Evolutionary conservation across 2,797 vertebrate genomes (phyloP).

Genomic region (Cirrhinus molitorella): DNA sequence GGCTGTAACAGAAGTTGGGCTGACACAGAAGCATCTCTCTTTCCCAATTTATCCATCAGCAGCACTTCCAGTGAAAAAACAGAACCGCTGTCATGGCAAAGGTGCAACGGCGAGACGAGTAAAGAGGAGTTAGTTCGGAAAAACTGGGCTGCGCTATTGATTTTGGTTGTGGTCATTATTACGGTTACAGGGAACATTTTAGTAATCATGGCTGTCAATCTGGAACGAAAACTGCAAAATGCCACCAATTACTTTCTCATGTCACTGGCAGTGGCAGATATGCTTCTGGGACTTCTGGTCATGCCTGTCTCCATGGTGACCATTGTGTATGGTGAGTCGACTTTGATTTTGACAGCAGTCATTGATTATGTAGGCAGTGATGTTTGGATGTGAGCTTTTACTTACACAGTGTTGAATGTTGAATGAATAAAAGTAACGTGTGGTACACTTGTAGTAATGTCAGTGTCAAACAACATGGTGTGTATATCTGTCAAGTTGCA

Average conservation of each 20-base stretch:
- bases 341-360: slow-evolving; percentile 18
- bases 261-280: slow-evolving; percentile 96
- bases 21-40: slow-evolving; percentile 63
- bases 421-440: slow-evolving; percentile 2
- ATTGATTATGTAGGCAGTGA: slow-evolving; percentile 16
- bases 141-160: slow-evolving; percentile 93
- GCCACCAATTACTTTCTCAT: slow-evolving; percentile 98
- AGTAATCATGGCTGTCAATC: slow-evolving; percentile 94
- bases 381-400: slow-evolving; percentile 15
- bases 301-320: slow-evolving; percentile 98
- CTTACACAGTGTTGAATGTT: background rate
- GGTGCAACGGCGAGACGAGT: slow-evolving; percentile 16
- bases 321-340: slow-evolving; percentile 91
- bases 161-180: slow-evolving; percentile 85
- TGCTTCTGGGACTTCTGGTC: slow-evolving; percentile 94
- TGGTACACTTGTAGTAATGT: background rate
- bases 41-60: slow-evolving; percentile 69
- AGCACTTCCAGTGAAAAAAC: slow-evolving; percentile 61
- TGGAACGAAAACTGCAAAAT: slow-evolving; percentile 97
- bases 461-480: background rate
- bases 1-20: slow-evolving; percentile 72
- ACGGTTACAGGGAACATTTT: slow-evolving; percentile 96
- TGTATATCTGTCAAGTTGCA: background rate
- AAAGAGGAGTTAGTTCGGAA: slow-evolving; percentile 73
- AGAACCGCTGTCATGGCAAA: slow-evolving; percentile 31